Conservation (phyloP, 1,140 invertebrate genomes). For the Drosophila ananassae region DNA sequence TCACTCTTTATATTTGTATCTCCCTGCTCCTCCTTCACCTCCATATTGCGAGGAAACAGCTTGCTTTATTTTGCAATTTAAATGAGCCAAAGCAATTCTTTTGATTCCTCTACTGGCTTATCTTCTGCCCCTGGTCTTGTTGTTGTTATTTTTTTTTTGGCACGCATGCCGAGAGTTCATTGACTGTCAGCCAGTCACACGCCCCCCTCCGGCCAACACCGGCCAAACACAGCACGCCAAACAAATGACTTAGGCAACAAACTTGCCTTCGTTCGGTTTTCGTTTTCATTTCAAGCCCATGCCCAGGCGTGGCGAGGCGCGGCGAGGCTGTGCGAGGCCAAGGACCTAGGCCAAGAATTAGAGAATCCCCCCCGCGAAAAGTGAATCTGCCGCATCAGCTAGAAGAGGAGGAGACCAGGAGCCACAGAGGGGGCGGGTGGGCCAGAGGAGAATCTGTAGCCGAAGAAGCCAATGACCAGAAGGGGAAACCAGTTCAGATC, state of each 20-base stretch:
- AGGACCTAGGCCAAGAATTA: slow-evolving; percentile 52
- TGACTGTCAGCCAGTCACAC: slow-evolving; percentile 45
- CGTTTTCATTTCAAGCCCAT: slow-evolving; percentile 71
- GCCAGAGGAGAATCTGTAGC: not conserved
- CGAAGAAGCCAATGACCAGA: slow-evolving; percentile 49
- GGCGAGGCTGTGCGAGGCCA: slow-evolving; percentile 6
- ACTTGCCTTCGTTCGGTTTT: slow-evolving; percentile 75
- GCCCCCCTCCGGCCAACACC: slow-evolving; percentile 2
- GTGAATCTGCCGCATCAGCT: slow-evolving; percentile 79
- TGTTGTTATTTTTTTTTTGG: slow-evolving; percentile 38
- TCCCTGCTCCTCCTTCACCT: not conserved
- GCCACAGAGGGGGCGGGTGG: not conserved
- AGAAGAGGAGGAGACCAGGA: slow-evolving; percentile 32
- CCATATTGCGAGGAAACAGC: slow-evolving; percentile 12
- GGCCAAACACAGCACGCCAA: slow-evolving; percentile 23
- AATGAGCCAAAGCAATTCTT: slow-evolving; percentile 47
- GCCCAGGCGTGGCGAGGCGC: not conserved
- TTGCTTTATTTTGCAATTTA: slow-evolving; percentile 58
- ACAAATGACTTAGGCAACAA: slow-evolving; percentile 83
- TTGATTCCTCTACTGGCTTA: slow-evolving; percentile 14
- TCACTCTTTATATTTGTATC: not conserved
- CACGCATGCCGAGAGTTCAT: slow-evolving; percentile 65
- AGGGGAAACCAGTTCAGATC: slow-evolving; percentile 58
- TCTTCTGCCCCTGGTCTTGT: slow-evolving; percentile 3
- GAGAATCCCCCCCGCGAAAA: slow-evolving; percentile 63